These are phyloP conservation scores for Amphiura filiformis DNA, from an alignment of 35 echinoderm and acorn worm genomes.

Conservation along the genomic window DNA sequence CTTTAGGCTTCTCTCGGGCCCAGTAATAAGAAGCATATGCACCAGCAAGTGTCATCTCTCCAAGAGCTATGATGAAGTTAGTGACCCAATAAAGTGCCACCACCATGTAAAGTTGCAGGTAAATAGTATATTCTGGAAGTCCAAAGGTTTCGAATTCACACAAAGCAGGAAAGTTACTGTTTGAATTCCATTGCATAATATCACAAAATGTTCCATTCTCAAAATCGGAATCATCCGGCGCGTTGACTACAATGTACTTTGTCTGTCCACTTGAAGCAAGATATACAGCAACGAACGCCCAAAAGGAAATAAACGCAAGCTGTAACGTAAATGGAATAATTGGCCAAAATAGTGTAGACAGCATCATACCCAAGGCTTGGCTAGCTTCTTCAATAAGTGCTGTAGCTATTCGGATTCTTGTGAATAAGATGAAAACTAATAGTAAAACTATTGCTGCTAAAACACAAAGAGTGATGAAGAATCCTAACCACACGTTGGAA, in stretches of 20 bases:
- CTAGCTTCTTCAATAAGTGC: constrained; percentile 76
- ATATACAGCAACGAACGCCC: constrained; percentile 71
- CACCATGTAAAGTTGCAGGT: constrained; percentile 73
- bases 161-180: constrained; percentile 1
- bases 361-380: constrained; percentile 71
- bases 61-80: constrained; percentile 89
- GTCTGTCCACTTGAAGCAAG: constrained; percentile 61
- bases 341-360: constrained; percentile 79
- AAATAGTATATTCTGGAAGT: constrained; percentile 60
- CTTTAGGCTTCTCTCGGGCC: constrained; percentile 79
- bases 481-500: constrained; percentile 59
- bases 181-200: background rate
- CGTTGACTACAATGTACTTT: constrained; percentile 48
- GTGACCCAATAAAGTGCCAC: constrained; percentile 75
- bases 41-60: constrained; percentile 82
- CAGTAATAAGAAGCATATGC: constrained; percentile 94
- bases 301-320: constrained; percentile 56
- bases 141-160: constrained; percentile 61
- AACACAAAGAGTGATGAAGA: constrained; percentile 74
- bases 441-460: constrained; percentile 53
- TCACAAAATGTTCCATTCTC: constrained; percentile 45
- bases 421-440: constrained; percentile 62
- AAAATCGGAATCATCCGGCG: constrained; percentile 23
- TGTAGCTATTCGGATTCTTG: constrained; percentile 75
- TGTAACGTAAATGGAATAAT: constrained; percentile 69